These are phyloP conservation scores for Macrosiphum euphorbiae DNA, from an alignment of 2,888 invertebrate species.

Conservation along the genomic window DNA sequence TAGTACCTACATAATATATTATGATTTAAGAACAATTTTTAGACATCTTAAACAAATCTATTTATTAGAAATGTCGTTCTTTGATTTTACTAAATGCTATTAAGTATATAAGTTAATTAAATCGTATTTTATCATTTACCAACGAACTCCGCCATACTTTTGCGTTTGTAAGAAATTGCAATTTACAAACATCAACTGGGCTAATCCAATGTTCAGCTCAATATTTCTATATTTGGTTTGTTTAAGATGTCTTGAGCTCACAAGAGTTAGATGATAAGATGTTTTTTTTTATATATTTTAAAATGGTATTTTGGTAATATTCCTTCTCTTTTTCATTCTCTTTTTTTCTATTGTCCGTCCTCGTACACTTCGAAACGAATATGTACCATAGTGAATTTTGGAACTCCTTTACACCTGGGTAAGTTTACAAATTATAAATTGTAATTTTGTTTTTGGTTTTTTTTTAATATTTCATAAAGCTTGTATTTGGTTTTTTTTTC, in stretches of 20 bases:
- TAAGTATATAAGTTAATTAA: not conserved
- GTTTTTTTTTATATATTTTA: slow-evolving; percentile 64
- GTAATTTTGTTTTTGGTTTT: slow-evolving; percentile 66
- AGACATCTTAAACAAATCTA: slow-evolving; percentile 52
- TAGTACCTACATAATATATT: slow-evolving; percentile 1
- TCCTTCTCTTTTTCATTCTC: slow-evolving; percentile 65
- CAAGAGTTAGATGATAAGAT: slow-evolving; percentile 47
- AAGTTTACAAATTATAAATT: slow-evolving; percentile 74
- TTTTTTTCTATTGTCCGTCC: slow-evolving; percentile 66
- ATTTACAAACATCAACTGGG: not conserved
- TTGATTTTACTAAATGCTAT: not conserved
- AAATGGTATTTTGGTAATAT: slow-evolving; percentile 61
- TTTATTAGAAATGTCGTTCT: not conserved
- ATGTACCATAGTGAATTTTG: slow-evolving; percentile 89
- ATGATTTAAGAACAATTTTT: slow-evolving; percentile 6
- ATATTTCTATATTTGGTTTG: slow-evolving; percentile 30
- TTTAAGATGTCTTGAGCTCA: slow-evolving; percentile 46
- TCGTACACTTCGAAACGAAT: slow-evolving; percentile 63
- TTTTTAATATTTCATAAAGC: slow-evolving; percentile 65
- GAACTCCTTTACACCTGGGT: slow-evolving; percentile 98
- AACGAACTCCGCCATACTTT: slow-evolving; percentile 59
- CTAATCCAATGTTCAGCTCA: not conserved
- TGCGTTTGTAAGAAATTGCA: not conserved
- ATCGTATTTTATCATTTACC: slow-evolving; percentile 9
- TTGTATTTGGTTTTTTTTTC: slow-evolving; percentile 64